These are phyloP conservation scores for Eristalis arbustorum DNA, from an alignment of 2,888 invertebrate species.

Conservation along the genomic window DNA sequence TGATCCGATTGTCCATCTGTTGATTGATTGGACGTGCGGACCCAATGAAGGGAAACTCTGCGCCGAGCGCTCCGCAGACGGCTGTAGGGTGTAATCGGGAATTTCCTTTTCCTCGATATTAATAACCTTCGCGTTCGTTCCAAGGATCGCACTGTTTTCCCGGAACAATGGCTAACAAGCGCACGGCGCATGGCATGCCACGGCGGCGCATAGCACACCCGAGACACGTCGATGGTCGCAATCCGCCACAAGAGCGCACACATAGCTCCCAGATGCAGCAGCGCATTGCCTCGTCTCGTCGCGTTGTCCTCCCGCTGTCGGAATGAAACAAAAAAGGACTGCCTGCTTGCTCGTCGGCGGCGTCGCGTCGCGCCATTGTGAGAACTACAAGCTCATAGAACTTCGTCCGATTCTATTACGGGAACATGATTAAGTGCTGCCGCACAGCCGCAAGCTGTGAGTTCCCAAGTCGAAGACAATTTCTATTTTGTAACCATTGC, in stretches of 20 bases:
- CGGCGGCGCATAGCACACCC: background rate
- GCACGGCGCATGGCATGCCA: background rate
- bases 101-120: slow-evolving; percentile 35
- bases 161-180: slow-evolving; percentile 64
- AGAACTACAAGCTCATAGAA: slow-evolving; percentile 10
- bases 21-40: slow-evolving; percentile 65
- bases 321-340: slow-evolving; percentile 8
- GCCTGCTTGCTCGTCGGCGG: slow-evolving; percentile 1
- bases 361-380: slow-evolving; percentile 2
- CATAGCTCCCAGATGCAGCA: slow-evolving; percentile 55
- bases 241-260: background rate
- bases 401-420: slow-evolving; percentile 57
- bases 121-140: slow-evolving; percentile 45
- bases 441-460: slow-evolving; percentile 58
- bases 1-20: slow-evolving; percentile 68
- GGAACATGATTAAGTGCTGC: slow-evolving; percentile 68
- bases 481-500: slow-evolving; percentile 67
- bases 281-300: background rate
- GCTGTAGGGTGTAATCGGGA: slow-evolving; percentile 28
- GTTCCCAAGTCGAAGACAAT: slow-evolving; percentile 70
- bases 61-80: background rate
- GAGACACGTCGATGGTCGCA: background rate
- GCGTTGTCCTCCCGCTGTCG: background rate
- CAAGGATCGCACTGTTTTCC: slow-evolving; percentile 30
- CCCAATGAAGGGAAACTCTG: slow-evolving; percentile 27